Percentiles rank a stretch among this genome's conserved stretches.
Conservation (phyloP, 2,113 vertebrate genomes). For the Macaca fascicularis region DNA sequence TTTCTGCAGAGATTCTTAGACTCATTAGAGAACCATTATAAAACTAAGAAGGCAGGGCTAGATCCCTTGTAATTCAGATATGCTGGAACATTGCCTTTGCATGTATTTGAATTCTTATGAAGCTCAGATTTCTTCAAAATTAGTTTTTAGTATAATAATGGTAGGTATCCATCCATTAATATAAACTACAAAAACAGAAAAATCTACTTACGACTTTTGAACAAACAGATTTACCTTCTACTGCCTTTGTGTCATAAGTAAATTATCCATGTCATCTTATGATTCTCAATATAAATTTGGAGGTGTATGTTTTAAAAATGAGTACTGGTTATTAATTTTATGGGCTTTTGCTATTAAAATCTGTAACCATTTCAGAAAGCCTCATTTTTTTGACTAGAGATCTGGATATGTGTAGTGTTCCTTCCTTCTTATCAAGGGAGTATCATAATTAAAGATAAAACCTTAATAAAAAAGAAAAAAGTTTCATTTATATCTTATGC, state of each 20-base stretch:
- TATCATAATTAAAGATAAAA: not conserved
- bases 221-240: constrained; percentile 38
- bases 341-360: constrained; percentile 22
- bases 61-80: constrained; percentile 26
- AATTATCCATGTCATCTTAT: constrained; percentile 45
- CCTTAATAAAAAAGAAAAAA: not conserved
- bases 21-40: constrained; percentile 50
- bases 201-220: constrained; percentile 46
- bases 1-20: constrained; percentile 48
- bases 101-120: constrained; percentile 41
- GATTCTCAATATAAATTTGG: constrained; percentile 50
- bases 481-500: not conserved
- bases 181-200: constrained; percentile 25
- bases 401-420: not conserved
- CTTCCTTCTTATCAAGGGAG: not conserved
- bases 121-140: constrained; percentile 55
- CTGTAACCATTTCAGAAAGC: constrained; percentile 25
- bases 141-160: constrained; percentile 17
- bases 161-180: not conserved
- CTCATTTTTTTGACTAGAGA: not conserved
- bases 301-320: constrained; percentile 20
- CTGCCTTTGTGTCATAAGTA: constrained; percentile 18
- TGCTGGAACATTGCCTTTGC: constrained; percentile 44
- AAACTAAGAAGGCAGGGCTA: constrained; percentile 36
- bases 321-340: constrained; percentile 7